These are phyloP conservation scores for Rhinoraja longicauda DNA, from an alignment of 2,797 vertebrate genomes.

Conservation along the genomic window DNA sequence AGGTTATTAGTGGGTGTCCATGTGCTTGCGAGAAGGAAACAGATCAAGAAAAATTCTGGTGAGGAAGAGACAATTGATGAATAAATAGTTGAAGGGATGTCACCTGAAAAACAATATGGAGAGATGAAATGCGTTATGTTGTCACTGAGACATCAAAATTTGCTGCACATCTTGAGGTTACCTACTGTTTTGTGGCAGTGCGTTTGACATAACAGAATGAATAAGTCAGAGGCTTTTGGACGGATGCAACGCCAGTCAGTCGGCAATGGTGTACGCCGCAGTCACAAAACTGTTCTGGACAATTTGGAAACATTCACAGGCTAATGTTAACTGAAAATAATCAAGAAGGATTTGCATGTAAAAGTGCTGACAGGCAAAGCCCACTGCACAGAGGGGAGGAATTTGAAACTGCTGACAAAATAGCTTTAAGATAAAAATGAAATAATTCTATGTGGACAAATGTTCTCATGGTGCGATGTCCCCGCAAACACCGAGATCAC, in stretches of 20 bases:
- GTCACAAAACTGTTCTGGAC: not conserved
- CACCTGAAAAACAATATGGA: not conserved
- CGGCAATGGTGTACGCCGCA: not conserved
- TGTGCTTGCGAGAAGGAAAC: not conserved
- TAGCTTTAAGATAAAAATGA: not conserved
- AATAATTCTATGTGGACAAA: not conserved
- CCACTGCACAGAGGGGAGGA: not conserved
- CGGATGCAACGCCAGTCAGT: not conserved
- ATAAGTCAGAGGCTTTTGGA: not conserved
- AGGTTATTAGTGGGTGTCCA: no score
- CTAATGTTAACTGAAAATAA: not conserved
- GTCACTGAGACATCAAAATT: not conserved
- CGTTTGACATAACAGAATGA: not conserved
- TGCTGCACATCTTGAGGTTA: not conserved
- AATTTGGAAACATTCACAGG: not conserved
- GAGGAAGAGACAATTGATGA: not conserved
- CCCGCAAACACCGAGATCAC: no score
- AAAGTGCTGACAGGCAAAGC: not conserved
- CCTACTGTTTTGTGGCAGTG: not conserved
- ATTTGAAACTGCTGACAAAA: constrained; percentile 18
- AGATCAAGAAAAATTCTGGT: not conserved
- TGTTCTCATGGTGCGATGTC: no score
- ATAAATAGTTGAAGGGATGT: not conserved
- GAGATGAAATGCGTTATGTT: not conserved
- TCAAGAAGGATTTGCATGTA: not conserved